Base-by-base conservation (phyloP, 2,797 vertebrate species). In the Diceros bicornis region DNA sequence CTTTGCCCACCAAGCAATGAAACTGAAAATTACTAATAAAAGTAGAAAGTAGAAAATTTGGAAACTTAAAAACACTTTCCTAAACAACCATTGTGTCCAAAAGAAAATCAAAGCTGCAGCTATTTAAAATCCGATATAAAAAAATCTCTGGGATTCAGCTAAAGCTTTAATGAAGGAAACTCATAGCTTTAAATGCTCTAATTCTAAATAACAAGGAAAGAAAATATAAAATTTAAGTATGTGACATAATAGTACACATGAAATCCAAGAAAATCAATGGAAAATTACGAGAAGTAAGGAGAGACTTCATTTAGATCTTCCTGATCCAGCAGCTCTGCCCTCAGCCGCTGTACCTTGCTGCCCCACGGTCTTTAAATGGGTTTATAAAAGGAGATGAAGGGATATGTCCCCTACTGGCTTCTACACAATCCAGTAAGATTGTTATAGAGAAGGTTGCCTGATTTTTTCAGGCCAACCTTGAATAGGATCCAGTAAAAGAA, bases 11-110 rank as follows among this genome's bases (percentile, higher is more conserved):
- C 18, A 82, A 96, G 25, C 12, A 21, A 66, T 47, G 20, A 86
- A 95, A 89, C 17, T 61, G 21, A 91, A 93, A 94, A 96, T 93
- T 64, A 81, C 64, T 57, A 85, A 82, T 21, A 83, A 83, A 93
- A 93, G 47, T 18, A 88, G 23, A 78, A 91, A 61, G 34, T 41
- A 77, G 41, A 85, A 95, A 75, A 75, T 50, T 55, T 89, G 27
- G 37, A 95, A 93, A 92, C 59, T 77, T 34, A 78, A 87, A 88
- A 77, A 44, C 12, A 77, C 18, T 57, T 94, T 59, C 34, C 59
- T 89, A 96, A 91, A 79, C 44, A 92, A 77, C 44, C 72, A 82
- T 6, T 6, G 34, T 75, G 9, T 85, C 17, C 77, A 82, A 89
- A 88, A 91, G 32, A 96, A 95, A 96, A 78, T 68, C 32, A 86